Conservation (phyloP, 2,113 vertebrate species). For the Ameiurus melas region DNA sequence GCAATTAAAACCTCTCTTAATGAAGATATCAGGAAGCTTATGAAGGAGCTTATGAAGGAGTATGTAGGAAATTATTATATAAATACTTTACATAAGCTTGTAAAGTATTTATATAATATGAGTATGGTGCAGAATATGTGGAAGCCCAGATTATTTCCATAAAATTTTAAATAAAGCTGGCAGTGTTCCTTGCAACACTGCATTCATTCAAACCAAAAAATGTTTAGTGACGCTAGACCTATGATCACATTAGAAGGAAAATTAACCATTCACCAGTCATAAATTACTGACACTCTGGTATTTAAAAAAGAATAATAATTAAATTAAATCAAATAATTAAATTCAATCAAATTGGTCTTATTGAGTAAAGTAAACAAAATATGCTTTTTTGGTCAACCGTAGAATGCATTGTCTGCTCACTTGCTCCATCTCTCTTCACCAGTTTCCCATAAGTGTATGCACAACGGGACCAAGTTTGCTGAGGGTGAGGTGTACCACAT, state of each 20-base stretch:
- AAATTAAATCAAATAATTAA: not conserved
- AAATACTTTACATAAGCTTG: too few relatives aligned
- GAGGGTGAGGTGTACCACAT: slow-evolving; percentile 79
- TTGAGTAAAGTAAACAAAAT: not conserved
- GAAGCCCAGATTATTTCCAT: too few relatives aligned
- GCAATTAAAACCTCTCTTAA: not conserved
- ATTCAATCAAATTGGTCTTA: not conserved
- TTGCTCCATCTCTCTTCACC: slow-evolving; percentile 25
- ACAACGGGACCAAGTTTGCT: slow-evolving; percentile 70
- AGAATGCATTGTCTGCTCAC: not conserved
- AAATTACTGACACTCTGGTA: not conserved
- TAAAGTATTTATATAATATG: too few relatives aligned
- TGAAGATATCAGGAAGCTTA: not conserved
- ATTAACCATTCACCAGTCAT: not conserved
- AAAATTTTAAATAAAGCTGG: too few relatives aligned
- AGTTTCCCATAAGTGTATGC: slow-evolving; percentile 73
- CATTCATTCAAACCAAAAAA: slow-evolving; percentile 49
- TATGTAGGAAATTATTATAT: too few relatives aligned
- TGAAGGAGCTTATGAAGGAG: not conserved
- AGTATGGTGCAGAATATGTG: too few relatives aligned
- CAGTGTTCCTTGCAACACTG: not conserved
- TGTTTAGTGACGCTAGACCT: slow-evolving; percentile 18
- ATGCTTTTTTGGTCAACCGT: not conserved
- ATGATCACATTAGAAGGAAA: not conserved
- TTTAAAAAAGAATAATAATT: too few relatives aligned